Conservation (phyloP, 2,113 vertebrate genomes). For the Daphoenositta chrysoptera region DNA sequence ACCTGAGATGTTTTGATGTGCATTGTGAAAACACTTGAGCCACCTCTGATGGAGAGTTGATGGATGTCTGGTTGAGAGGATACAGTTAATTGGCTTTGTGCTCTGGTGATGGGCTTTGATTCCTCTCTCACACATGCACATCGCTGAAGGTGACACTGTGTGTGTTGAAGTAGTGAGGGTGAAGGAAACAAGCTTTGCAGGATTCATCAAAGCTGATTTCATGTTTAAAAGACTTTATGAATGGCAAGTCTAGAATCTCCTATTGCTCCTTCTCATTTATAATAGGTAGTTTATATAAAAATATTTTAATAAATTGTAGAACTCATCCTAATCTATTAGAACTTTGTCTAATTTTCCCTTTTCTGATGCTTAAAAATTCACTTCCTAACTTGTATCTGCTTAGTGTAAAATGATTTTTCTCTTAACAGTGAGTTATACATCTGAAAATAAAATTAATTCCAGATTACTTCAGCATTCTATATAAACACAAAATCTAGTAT, state of each 20-base stretch:
- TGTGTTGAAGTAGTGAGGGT: neutral
- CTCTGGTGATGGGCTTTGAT: neutral
- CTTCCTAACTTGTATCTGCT: neutral
- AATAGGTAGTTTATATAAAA: neutral
- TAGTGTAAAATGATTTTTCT: neutral
- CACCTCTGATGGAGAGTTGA: neutral
- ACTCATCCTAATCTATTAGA: neutral
- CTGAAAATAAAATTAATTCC: neutral
- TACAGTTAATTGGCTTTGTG: neutral
- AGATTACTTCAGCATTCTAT: neutral
- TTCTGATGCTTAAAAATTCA: neutral
- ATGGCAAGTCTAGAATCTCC: neutral
- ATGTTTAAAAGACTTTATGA: neutral
- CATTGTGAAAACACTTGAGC: neutral
- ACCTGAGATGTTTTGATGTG: neutral
- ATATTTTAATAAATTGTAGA: neutral
- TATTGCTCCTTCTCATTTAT: neutral
- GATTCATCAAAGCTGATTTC: neutral
- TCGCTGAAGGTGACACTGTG: neutral
- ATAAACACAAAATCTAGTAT: neutral
- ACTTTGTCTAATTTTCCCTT: neutral
- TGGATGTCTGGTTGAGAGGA: neutral
- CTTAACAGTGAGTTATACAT: neutral
- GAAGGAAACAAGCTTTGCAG: neutral
- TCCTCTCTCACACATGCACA: accelerated